Evolutionary conservation across 2,113 vertebrate species (phyloP), one percentile per base, ranked within the genome.

Genomic region (Pachyramphus minor): DNA sequence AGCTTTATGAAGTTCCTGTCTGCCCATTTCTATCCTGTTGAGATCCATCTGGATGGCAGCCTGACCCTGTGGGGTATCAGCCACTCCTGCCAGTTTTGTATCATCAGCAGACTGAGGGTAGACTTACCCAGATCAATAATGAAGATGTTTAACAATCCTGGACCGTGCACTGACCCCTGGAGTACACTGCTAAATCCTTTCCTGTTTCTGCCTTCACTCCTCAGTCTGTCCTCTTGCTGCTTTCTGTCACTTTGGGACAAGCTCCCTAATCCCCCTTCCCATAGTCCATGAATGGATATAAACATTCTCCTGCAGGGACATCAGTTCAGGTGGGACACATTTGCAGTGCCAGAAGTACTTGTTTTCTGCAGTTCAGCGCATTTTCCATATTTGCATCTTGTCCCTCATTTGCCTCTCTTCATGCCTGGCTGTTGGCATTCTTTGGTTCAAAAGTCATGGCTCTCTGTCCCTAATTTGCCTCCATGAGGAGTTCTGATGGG

Each of bases 111-210:
- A 5, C 27, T 39, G 56, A 47, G 31, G 17, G 53, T 33, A 55
- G 24, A 18, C 22, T 55, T 33, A 6, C 55, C 28, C 53, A 52
- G 14, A 11, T 37, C 0, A 0, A 59, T 77, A 59, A 13, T 27
- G 20, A 73, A 50, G 49, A 7, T 12, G 9, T 15, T 68, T 49
- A 84, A 33, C 30, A 55, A 7, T 31, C 6, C 55, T 50, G 30
- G 23, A 45, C 33, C 33, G 5, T 27, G 18, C 52, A 47, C 19
- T 72, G 52, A 33, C 14, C 16, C 37, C 39, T 71, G 63, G 67
- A 11, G 8, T 79, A 28, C 52, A 22, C 28, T 8, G 3, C 56
- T 83, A 64, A 92, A 64, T 72, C 53, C 19, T 56, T 59, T 62
- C 28, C 42, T 85, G 7, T 55, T 85, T 71, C 64, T 93, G 73